Conservation (phyloP, 2,888 invertebrate genomes). For the Syrista parreyssii region DNA sequence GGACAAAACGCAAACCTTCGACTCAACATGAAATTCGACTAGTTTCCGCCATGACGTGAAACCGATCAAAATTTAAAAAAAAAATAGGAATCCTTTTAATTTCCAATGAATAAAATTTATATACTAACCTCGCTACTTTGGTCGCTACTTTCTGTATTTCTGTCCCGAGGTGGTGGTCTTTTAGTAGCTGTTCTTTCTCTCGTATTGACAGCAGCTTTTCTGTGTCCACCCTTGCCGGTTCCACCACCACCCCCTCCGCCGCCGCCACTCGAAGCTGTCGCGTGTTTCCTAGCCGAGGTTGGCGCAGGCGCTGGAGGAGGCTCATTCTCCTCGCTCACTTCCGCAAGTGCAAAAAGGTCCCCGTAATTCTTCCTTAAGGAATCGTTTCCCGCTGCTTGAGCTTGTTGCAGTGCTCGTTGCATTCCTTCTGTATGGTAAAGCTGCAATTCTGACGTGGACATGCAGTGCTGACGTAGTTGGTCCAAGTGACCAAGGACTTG, state of each 20-base stretch:
- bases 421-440: slow-evolving; percentile 91
- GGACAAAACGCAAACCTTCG: neutral
- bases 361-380: slow-evolving; percentile 90
- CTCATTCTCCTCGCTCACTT: slow-evolving; percentile 79
- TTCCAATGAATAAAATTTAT: neutral
- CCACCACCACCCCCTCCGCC: slow-evolving; percentile 38
- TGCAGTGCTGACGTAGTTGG: slow-evolving; percentile 83
- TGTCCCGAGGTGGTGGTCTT: slow-evolving; percentile 54
- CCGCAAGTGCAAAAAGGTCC: slow-evolving; percentile 89
- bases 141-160: slow-evolving; percentile 71
- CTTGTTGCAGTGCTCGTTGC: slow-evolving; percentile 90
- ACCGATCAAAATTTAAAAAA: neutral
- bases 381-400: slow-evolving; percentile 89
- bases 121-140: slow-evolving; percentile 81
- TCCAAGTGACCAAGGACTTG: slow-evolving; percentile 93
- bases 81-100: neutral
- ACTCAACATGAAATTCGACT: neutral
- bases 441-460: slow-evolving; percentile 62
- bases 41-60: neutral
- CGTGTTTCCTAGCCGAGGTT: slow-evolving; percentile 66
- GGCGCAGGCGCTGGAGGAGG: slow-evolving; percentile 72
- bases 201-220: slow-evolving; percentile 54
- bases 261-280: slow-evolving; percentile 44
- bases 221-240: slow-evolving; percentile 35
- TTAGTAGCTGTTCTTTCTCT: slow-evolving; percentile 56